Base-by-base conservation (phyloP, 2,888 invertebrate species). In the Cerastoderma edule region DNA sequence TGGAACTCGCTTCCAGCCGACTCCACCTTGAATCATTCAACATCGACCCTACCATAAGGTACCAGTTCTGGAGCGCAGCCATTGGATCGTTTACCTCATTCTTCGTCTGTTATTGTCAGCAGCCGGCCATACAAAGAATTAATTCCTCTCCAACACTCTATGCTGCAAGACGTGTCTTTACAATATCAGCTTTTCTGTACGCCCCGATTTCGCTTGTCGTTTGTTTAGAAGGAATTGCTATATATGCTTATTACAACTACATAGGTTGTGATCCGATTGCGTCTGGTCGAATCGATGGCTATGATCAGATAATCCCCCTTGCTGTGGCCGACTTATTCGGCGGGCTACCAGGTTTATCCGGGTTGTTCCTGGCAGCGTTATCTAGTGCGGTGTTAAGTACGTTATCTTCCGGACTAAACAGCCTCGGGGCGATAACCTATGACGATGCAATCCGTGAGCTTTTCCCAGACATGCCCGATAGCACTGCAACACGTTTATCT, bases 341-440 rank as follows among this genome's bases (percentile, higher is more conserved):
- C 0, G 22, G 65, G 5, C 30, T 46, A n/a, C 77, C 77, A 0
- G 72, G 77, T n/a, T 35, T 78, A 13, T 44, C 77, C 0, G 77
- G 77, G 6, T 22, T 78, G 28, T 78, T 78, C 30, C 56, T 73
- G 4, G 78, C 78, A 16, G 60, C 78, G 5, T 39, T 78, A 1
- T 78, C 73, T 0, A 78, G 78, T 50, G 78, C 78, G 1, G 70
- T 67, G 1, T 33, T 78, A 19, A 78, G 74, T 33, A 76, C 75
- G 5, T 39, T 76, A 5, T 76, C 72, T 3, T 71, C 75, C 13
- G 71, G 65, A 22, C 63, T 75, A 4, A 75, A 53, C 33, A 69
- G 67, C 16, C 54, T 75, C 16, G 56, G 67, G 3, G 66, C 75
- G 3, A 50, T 75, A 4, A 75, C 70, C 0, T 75, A 70, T 32